Conservation (phyloP, 2,113 vertebrate genomes). For the Rhinopithecus roxellana region DNA sequence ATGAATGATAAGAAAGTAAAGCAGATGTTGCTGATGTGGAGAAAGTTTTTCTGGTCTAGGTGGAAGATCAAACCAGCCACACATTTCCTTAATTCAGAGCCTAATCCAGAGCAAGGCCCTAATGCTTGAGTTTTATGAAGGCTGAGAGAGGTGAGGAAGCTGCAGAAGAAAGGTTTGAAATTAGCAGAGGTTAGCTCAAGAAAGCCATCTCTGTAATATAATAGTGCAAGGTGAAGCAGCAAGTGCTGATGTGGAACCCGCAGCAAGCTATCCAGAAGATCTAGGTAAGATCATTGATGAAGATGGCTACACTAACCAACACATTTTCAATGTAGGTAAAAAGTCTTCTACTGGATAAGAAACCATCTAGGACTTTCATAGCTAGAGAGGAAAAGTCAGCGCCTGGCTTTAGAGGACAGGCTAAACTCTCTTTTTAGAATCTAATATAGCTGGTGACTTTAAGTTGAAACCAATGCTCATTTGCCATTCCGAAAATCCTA, state of each 20-base stretch:
- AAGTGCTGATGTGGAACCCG: background rate
- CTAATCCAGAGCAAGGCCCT: background rate
- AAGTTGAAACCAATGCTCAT: background rate
- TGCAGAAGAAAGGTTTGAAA: background rate
- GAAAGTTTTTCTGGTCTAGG: background rate
- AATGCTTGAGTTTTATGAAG: background rate
- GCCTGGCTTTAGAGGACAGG: background rate
- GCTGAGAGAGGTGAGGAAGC: background rate
- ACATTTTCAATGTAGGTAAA: background rate
- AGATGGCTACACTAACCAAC: background rate
- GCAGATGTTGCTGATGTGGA: background rate
- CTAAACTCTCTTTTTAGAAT: background rate
- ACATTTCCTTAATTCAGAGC: background rate
- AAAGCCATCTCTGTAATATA: background rate
- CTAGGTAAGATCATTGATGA: background rate
- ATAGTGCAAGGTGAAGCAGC: background rate
- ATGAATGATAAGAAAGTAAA: background rate
- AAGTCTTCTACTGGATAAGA: background rate
- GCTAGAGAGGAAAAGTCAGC: background rate
- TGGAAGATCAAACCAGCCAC: background rate
- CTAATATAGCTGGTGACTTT: background rate
- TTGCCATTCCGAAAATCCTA: background rate
- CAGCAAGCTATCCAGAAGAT: background rate
- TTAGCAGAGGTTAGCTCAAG: background rate
- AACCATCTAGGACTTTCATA: background rate